phyloP scores from a whole-genome alignment of 2,888 invertebrate species.

The Cerastoderma edule region DNA sequence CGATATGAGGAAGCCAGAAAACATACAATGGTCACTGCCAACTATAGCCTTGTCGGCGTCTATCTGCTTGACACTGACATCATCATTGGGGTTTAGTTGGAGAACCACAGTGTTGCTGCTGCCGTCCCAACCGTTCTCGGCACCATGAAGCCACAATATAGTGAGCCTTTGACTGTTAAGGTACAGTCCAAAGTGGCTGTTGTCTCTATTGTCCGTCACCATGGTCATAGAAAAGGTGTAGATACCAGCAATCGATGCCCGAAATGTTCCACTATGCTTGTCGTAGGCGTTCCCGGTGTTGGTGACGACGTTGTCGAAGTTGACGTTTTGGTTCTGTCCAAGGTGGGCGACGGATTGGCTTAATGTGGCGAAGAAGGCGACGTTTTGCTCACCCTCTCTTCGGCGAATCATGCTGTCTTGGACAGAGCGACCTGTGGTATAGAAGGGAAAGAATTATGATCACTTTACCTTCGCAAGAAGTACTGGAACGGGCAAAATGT shows the following conservation, averaged over 20 bases:
- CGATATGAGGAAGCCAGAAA: not conserved
- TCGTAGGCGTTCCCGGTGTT: constrained; percentile 18
- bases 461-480: too few species aligned
- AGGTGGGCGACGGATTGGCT: not conserved
- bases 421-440: too few species aligned
- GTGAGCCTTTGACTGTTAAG: constrained; percentile 26
- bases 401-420: not conserved
- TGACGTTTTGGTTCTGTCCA: constrained; percentile 6
- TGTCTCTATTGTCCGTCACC: not conserved
- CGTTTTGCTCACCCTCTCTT: not conserved
- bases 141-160: constrained; percentile 23
- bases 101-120: not conserved
- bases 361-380: constrained; percentile 28
- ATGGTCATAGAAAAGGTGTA: constrained; percentile 30
- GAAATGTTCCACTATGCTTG: constrained; percentile 2
- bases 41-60: not conserved
- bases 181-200: constrained; percentile 26
- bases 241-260: constrained; percentile 27
- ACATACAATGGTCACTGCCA: not conserved
- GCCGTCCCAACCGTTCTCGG: not conserved
- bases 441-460: too few species aligned
- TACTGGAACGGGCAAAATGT: too few species aligned
- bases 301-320: constrained; percentile 20
- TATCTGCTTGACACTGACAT: not conserved
- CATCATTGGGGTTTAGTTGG: not conserved